Evolutionary conservation across 1,140 invertebrate species (phyloP), one percentile per base, ranked within the genome.

Genomic region (Amphibalanus amphitrite): DNA sequence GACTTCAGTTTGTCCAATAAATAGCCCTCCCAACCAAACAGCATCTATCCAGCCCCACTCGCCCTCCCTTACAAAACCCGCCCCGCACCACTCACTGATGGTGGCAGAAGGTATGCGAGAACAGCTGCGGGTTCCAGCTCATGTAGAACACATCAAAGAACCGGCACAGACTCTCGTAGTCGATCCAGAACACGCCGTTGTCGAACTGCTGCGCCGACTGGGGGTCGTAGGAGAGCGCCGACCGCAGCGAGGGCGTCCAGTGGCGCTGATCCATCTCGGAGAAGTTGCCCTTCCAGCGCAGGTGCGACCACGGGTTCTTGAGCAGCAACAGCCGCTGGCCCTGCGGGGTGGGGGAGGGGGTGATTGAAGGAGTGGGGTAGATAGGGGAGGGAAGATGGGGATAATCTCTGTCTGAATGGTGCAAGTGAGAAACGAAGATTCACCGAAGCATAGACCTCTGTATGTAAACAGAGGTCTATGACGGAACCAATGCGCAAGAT

Each of bases 151-250:
- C 93, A 79, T 97, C 94, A 80, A 92, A 98, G 80, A 97, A 97
- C 26, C 87, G 86, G 69, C 89, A 85, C 73, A 97, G 85, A 73
- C 92, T 95, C 40, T 91, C 87, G 78, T 93, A 96, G 81, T 98
- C 95, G 74, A 98, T 98, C 95, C 95, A 98, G 81, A 98, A 98
- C 3, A 98, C 89, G n/a, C 95, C 95, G 82, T 98, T 97, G 80
- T 98, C 95, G 81, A 90, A 93, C 78, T 89, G 87, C 72, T 83
- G 80, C 59, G 85, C 86, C 71, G 73, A 73, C 68, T 89, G 86
- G 0, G 94, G 94, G 83, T 98, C 91, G 81, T 92, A 98, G 80
- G 90, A 88, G 0, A 98, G 82, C 15, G 82, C 78, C 72, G 83
- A 81, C 75, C 87, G 86, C 68, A 98, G 80, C 70, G 87, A 83